These are phyloP conservation scores for Aricia agestis DNA, from an alignment of 1,140 invertebrate genomes.

Conservation along the genomic window DNA sequence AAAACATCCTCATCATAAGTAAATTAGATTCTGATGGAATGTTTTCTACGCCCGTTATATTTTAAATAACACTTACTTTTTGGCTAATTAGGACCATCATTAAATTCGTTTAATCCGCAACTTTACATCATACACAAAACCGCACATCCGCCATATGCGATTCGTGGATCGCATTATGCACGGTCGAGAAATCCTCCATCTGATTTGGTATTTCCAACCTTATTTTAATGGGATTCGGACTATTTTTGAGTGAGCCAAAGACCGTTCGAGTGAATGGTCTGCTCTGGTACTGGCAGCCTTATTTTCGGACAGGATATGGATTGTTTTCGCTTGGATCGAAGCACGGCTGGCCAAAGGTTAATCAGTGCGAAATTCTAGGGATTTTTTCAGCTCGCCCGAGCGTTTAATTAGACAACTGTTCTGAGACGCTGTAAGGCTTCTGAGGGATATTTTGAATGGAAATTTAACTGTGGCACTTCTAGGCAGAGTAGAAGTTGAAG, in stretches of 20 bases:
- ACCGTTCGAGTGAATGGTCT: slow-evolving; percentile 12
- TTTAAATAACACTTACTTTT: neutral
- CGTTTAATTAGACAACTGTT: slow-evolving; percentile 19
- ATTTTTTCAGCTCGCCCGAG: slow-evolving; percentile 21
- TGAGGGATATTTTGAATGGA: neutral
- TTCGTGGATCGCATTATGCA: slow-evolving; percentile 25
- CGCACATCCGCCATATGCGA: slow-evolving; percentile 39
- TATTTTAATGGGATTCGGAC: neutral
- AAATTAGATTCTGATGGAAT: neutral
- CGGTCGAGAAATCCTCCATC: slow-evolving; percentile 16
- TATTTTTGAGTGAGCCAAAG: slow-evolving; percentile 7
- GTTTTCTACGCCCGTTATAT: neutral
- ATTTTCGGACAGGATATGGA: neutral
- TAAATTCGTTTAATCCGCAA: slow-evolving; percentile 2
- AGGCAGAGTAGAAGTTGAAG: too few relatives aligned
- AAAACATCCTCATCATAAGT: neutral
- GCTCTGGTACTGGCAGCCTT: neutral
- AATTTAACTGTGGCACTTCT: neutral
- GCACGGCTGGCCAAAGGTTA: slow-evolving; percentile 11
- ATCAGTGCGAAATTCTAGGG: slow-evolving; percentile 24
- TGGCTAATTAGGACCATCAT: neutral
- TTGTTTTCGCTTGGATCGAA: neutral
- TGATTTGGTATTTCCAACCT: neutral
- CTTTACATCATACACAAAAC: slow-evolving; percentile 32
- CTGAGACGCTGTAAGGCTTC: slow-evolving; percentile 2